Evolutionary conservation across 2,797 vertebrate species (phyloP).

Genomic region (Sebastes ruberrimus): DNA sequence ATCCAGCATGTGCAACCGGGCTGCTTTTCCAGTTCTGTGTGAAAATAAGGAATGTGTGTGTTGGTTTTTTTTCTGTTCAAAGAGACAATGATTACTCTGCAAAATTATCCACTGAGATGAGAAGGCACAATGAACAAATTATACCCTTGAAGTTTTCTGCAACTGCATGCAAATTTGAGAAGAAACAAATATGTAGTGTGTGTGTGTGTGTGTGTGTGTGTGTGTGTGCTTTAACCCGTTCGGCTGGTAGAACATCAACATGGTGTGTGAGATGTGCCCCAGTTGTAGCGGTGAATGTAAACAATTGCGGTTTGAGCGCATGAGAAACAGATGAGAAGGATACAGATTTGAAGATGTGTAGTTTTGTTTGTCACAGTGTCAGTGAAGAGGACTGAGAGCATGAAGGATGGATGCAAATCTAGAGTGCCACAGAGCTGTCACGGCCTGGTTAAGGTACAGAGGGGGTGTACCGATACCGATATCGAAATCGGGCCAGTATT

Average conservation of each 20-base stretch:
- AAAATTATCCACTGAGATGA: conserved; percentile 38
- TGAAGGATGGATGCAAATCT: not conserved
- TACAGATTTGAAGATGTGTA: conserved; percentile 1
- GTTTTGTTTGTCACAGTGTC: conserved; percentile 23
- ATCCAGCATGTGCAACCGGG: conserved; percentile 41
- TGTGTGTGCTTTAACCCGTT: conserved; percentile 36
- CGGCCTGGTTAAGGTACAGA: not conserved
- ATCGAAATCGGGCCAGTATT: not conserved
- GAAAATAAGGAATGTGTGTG: conserved; percentile 45
- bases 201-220: not conserved
- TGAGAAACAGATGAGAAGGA: conserved; percentile 34
- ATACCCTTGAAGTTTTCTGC: conserved; percentile 40
- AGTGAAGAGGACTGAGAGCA: not conserved
- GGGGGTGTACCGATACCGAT: fast-evolving
- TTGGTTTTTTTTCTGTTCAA: conserved; percentile 26
- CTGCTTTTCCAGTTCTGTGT: conserved; percentile 53
- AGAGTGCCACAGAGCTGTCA: not conserved
- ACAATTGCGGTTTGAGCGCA: conserved; percentile 7
- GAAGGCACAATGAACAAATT: conserved; percentile 50
- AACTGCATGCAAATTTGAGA: conserved; percentile 26
- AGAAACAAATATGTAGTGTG: conserved; percentile 1
- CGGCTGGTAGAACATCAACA: not conserved
- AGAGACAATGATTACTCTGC: conserved; percentile 47
- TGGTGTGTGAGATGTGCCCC: conserved; percentile 6
- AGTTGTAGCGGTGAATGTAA: conserved; percentile 19